Evolutionary conservation across 2,113 vertebrate species (phyloP), one percentile per base, ranked within the genome.

Genomic region (Crocuta crocuta): DNA sequence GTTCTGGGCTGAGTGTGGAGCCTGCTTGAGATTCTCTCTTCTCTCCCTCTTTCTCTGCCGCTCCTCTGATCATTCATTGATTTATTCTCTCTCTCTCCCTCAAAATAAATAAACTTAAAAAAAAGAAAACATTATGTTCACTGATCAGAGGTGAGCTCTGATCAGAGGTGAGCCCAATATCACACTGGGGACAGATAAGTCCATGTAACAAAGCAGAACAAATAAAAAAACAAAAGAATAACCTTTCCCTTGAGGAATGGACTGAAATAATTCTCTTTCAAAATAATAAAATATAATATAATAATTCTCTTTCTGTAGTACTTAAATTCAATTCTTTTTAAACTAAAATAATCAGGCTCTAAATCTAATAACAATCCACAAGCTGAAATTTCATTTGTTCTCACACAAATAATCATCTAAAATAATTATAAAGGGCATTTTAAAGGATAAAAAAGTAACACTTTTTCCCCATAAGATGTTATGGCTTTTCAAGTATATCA

Each of bases 311-410:
- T 81, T 92, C 48, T 19, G 39, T 78, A n/a, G 24, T 95, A 61
- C 5, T 81, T 31, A 78, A 87, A 82, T 93, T 93, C 61, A 93
- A 55, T 53, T 15, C 80, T 90, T 92, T 80, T 35, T 28, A 82
- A 83, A 85, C 33, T 73, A 85, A 97, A 94, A 91, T 84, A 97
- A 95, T 7, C 26, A 93, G 31, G 45, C 26, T 95, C 43, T 53
- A 94, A 96, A 89, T 45, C 85, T 93, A 79, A 88, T 45, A n/a
- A 80, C 91, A 91, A 45, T 70, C 39, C 12, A 78, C 10, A 95
- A 71, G n/a, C 55, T 93, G 33, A 16, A 1, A 91, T 78, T 61
- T 78, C 24, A 76, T 33, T 95, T 92, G 74, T 89, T 68, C 12
- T 89, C 93, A 86, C 50, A 45, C 35, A 96, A 88, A 73, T 82